Percentiles rank a stretch among this genome's conserved stretches.
These are phyloP conservation scores for Temnothorax ravouxi DNA, from an alignment of 2,888 invertebrate genomes.

Conservation along the genomic window DNA sequence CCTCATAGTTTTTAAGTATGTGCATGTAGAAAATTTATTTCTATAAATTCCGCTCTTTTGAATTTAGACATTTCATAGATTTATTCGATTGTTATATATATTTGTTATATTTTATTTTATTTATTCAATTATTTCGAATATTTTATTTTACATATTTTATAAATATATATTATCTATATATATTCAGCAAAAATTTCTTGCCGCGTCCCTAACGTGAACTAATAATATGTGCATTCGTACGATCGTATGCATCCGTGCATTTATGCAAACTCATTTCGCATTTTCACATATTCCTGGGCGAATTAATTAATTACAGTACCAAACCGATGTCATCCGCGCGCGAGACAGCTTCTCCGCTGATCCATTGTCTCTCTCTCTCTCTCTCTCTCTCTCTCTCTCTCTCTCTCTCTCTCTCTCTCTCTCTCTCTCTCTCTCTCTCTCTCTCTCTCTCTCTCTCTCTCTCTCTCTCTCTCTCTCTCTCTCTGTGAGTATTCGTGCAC, in stretches of 20 bases:
- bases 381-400: too few species aligned
- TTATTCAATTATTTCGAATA: background rate
- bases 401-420: too few species aligned
- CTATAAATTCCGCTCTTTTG: background rate
- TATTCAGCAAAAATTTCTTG: background rate
- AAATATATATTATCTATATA: too few species aligned
- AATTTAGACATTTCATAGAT: background rate
- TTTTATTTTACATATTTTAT: background rate
- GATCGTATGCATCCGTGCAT: background rate
- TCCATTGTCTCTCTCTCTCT: constrained; percentile 25
- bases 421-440: too few species aligned
- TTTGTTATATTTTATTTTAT: background rate
- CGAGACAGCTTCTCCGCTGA: constrained; percentile 27
- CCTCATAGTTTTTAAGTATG: too few species aligned
- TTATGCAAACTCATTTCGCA: constrained; percentile 31
- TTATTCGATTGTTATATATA: background rate
- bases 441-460: background rate
- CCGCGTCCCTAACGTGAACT: background rate
- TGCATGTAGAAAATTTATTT: too few species aligned
- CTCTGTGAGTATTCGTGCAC: background rate
- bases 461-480: background rate
- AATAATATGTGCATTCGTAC: background rate
- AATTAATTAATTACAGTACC: constrained; percentile 41
- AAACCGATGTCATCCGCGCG: constrained; percentile 8
- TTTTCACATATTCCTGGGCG: constrained; percentile 14